Base-by-base conservation (phyloP, 2,888 invertebrate species). In the Cyclophora albipunctata region DNA sequence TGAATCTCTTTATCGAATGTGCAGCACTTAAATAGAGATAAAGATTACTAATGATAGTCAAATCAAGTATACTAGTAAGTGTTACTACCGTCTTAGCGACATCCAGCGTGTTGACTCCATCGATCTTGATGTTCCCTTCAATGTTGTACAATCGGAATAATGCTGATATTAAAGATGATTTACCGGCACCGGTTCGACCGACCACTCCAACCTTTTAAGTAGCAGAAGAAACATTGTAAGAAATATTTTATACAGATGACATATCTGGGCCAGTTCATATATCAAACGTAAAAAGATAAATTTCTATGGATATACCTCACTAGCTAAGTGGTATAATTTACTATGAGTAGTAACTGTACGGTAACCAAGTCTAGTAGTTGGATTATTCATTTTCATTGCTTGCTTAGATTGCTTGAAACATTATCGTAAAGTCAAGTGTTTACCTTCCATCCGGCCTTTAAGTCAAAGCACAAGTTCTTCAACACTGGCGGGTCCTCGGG, bases 101-200 rank as follows among this genome's bases (percentile, higher is more conserved):
- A 20, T 79, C 81, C 0, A 78, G 75, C 0, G 92, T 92, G 60
- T 93, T 91, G 1, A 93, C 67, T 5, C 87, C 92, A 67, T 97
- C 97, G 51, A 97, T 93, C 52, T 85, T 71, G 42, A 97, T 91
- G 7, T 78, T 81, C 1, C 96, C 97, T 35, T 91, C 90, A 42
- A 92, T 73, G 45, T 92, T 90, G 34, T 92, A 91, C 47, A 97
- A 77, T 47, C 95, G 91, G 77, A 96, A 97, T 34, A 97, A 79
- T 2, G 94, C 94, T 0, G 93, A 90, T 63, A 95, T 93, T 45
- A 94, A 78, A 0, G 94, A 94, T 0, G 94, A 93, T 73, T 95
- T 95, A n/a, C 96, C 96, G 1, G 96, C 96, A 0, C 96, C 96
- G 0, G 96, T 96, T 63, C 96, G 83, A 0, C 96, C 96, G 3